Evolutionary conservation across 1,140 invertebrate genomes (phyloP).

Genomic region (Caenorhabditis inopinata): DNA sequence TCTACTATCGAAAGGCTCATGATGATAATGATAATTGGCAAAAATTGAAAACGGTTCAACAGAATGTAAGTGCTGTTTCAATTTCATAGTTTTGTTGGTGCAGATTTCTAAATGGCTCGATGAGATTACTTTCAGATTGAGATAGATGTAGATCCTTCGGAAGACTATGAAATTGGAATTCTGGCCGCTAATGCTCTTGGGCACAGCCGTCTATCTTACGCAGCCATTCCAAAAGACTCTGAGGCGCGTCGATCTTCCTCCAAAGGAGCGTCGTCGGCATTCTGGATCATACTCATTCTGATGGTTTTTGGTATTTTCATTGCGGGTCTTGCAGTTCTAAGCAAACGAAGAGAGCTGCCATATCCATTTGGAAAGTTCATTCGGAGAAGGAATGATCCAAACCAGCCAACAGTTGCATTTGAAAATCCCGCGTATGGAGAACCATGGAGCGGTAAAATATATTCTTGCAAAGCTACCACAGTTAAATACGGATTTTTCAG

Average conservation of each 20-base stretch:
- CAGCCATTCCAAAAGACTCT: not conserved
- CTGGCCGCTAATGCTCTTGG: conserved; percentile 42
- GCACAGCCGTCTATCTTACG: conserved; percentile 11
- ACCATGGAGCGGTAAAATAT: not conserved
- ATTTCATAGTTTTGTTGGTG: no score
- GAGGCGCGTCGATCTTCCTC: not conserved
- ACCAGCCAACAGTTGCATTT: conserved; percentile 26
- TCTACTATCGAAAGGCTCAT: conserved; percentile 35
- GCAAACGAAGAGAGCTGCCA: conserved; percentile 24
- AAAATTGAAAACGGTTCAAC: not conserved
- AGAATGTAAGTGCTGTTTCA: not conserved
- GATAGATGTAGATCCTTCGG: not conserved
- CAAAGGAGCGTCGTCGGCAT: not conserved
- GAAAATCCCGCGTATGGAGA: conserved; percentile 41
- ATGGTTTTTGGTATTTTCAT: not conserved
- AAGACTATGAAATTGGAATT: conserved; percentile 35
- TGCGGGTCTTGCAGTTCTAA: conserved; percentile 12
- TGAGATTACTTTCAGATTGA: not conserved
- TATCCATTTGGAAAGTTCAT: conserved; percentile 39
- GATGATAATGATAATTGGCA: conserved; percentile 12
- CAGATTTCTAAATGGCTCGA: not conserved
- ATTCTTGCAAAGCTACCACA: not conserved
- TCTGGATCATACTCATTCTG: conserved; percentile 24
- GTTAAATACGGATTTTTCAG: not conserved
- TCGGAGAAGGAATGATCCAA: conserved; percentile 22